Conservation (phyloP, 2,113 vertebrate genomes). For the Felis catus region DNA sequence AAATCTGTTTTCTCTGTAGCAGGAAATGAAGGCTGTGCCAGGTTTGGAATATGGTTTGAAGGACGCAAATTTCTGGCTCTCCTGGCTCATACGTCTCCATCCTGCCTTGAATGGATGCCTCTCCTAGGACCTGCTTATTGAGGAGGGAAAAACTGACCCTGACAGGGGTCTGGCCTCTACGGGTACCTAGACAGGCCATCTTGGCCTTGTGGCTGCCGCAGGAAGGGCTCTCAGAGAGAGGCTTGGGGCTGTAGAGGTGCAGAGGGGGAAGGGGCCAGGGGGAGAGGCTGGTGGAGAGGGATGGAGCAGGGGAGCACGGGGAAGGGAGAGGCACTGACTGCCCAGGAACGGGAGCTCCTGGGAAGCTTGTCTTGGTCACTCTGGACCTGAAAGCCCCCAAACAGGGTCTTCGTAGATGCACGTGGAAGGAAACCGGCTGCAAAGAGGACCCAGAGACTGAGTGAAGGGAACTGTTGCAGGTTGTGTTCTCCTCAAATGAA, state of each 20-base stretch:
- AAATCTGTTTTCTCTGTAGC: conserved; percentile 27
- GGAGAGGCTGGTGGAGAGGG: background rate
- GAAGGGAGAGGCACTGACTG: background rate
- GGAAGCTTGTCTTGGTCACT: background rate
- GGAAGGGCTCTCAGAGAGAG: background rate
- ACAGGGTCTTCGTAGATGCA: background rate
- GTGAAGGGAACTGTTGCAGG: background rate
- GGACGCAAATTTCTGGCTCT: background rate
- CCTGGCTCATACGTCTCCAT: background rate
- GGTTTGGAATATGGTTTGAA: conserved; percentile 7
- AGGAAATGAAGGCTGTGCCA: background rate
- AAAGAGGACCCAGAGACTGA: background rate
- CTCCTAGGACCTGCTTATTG: background rate
- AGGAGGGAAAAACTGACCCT: background rate
- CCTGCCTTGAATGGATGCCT: background rate
- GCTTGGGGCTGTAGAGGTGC: background rate
- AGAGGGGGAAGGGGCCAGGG: accelerated
- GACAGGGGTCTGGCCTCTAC: background rate
- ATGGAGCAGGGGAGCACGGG: background rate
- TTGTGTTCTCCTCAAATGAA: background rate
- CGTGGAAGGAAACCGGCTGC: background rate
- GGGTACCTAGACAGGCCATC: background rate
- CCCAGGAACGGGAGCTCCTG: background rate
- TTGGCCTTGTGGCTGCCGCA: background rate
- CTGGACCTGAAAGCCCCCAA: background rate